Evolutionary conservation across 2,113 vertebrate genomes (phyloP), one percentile per base, ranked within the genome.

Genomic region (Myiozetetes cayanensis): DNA sequence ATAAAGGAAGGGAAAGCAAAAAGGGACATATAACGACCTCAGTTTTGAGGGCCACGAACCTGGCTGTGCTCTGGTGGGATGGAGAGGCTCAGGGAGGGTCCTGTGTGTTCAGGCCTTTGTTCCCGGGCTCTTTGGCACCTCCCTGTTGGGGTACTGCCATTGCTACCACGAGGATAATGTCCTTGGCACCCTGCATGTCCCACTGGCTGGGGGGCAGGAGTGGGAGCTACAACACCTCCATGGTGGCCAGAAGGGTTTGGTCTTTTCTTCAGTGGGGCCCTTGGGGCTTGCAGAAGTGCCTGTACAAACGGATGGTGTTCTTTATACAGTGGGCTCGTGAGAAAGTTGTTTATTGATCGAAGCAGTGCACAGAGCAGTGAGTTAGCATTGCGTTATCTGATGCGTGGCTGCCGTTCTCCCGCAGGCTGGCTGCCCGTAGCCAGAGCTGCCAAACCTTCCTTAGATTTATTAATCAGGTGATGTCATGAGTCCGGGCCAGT

Each of bases 121-220:
- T 65, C n/a, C 18, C 1, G 43, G 11, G 46, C n/a, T 5, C 53
- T 23, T 3, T 4, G 49, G 49, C 71, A 28, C 59, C 58, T 63
- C 52, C 44, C 28, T 14, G 43, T 1, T 4, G 21, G 4, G 12
- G 37, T 44, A 8, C 35, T 46, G 56, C 25, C 28, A 20, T 9
- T 9, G 28, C 77, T n/a, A 0, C 8, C 4, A 0, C 2, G 18
- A 43, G 44, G 62, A 6, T 5, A 14, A 12, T 0, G 3, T 61
- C 35, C 61, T 53, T 1, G 1, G 47, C 3, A 3, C 16, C 33
- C 31, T 0, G 0, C 1, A 0, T 1, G 0, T 41, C 24, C 28
- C 28, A 1, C 44, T 3, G 35, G 56, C 62, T 0, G 0, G 6
- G 30, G 12, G 17, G 6, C 28, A 13, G 53, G n/a, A 37, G 31